A percentile compares a stretch with the other conserved stretches of the same genome.
Conservation (phyloP, 2,797 vertebrate genomes). For the Gastrophryne carolinensis region DNA sequence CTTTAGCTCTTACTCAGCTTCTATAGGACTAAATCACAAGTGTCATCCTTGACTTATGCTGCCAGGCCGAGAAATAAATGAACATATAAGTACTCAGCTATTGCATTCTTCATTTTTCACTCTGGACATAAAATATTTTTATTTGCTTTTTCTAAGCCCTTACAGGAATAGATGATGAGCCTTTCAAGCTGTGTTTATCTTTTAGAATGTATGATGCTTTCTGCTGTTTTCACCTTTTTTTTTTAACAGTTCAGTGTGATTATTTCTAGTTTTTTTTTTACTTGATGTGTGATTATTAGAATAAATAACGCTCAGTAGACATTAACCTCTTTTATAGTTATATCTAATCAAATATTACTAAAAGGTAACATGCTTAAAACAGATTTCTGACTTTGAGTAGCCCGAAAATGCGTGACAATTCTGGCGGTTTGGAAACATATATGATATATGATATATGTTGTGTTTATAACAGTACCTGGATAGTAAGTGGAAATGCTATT, state of each 20-base stretch:
- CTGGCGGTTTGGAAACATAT: no score
- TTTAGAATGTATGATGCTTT: constrained; percentile 34
- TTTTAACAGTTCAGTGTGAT: constrained; percentile 15
- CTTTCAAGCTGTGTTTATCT: constrained; percentile 34
- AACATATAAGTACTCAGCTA: neutral
- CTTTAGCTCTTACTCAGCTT: neutral
- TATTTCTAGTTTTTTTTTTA: neutral
- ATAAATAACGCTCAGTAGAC: neutral
- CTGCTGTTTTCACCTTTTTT: constrained; percentile 13
- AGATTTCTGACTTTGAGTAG: no score
- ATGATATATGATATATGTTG: no score
- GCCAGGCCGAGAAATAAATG: constrained; percentile 5
- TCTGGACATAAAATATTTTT: constrained; percentile 40
- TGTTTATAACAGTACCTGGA: no score
- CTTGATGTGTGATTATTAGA: constrained; percentile 11
- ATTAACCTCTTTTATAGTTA: no score
- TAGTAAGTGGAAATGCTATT: no score
- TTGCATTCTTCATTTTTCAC: neutral
- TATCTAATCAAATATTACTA: no score
- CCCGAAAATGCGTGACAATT: no score
- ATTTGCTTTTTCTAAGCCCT: constrained; percentile 34
- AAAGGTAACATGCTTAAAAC: no score
- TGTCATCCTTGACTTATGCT: neutral
- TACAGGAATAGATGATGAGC: constrained; percentile 40
- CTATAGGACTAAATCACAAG: constrained; percentile 2